Percentiles rank a stretch among this genome's conserved stretches.
phyloP scores from a whole-genome alignment of 2,113 vertebrate species.

The Struthio camelus region DNA sequence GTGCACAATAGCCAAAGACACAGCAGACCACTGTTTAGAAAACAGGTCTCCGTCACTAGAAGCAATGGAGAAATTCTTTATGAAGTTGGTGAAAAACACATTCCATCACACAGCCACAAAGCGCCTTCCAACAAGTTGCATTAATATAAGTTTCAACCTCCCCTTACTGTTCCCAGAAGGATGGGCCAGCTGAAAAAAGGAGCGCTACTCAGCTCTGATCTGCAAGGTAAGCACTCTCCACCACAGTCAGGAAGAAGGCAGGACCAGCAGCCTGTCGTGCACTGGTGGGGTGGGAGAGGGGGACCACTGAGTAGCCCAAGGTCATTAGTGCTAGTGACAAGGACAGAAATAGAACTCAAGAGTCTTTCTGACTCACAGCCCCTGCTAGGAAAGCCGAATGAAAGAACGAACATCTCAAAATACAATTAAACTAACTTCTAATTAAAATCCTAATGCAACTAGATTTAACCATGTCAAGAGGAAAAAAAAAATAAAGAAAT shows the following conservation, averaged over 20 bases:
- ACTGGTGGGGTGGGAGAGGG: too few relatives aligned
- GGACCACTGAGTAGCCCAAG: neutral
- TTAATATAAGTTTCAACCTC: neutral
- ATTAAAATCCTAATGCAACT: slow-evolving; percentile 60
- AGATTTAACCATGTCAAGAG: slow-evolving; percentile 39
- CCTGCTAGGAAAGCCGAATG: slow-evolving; percentile 39
- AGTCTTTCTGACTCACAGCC: slow-evolving; percentile 17
- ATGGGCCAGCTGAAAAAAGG: neutral
- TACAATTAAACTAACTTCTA: slow-evolving; percentile 61
- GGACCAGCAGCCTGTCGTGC: neutral
- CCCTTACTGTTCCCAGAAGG: neutral
- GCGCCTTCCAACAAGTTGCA: neutral
- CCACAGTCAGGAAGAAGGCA: neutral
- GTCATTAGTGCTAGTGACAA: neutral
- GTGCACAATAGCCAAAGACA: neutral
- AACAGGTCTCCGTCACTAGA: neutral
- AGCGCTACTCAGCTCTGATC: neutral
- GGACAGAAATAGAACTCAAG: slow-evolving; percentile 43
- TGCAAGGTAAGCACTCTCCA: neutral
- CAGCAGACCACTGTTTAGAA: neutral
- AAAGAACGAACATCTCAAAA: slow-evolving; percentile 28
- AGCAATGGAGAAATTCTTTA: neutral
- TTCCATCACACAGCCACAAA: neutral
- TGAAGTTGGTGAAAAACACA: neutral
- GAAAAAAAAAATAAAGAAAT: neutral